A percentile compares a stretch with the other conserved stretches of the same genome.
phyloP scores from a whole-genome alignment of 2,888 invertebrate genomes.

The Clanis bilineata region DNA sequence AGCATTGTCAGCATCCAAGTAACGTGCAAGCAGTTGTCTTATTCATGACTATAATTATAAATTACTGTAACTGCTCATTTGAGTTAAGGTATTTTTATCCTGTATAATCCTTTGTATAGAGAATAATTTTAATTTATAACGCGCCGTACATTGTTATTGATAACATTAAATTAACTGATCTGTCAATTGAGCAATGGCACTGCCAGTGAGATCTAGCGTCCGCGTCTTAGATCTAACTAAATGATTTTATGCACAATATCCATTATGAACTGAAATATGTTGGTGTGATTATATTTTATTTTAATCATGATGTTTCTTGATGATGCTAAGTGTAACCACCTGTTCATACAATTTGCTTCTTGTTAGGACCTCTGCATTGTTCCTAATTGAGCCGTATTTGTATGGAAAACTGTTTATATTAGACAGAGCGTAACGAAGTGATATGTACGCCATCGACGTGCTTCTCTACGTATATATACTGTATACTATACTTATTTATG shows the following conservation, averaged over 20 bases:
- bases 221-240: neutral
- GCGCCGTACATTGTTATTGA: slow-evolving; percentile 31
- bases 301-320: neutral
- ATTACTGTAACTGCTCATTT: neutral
- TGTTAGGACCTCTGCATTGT: neutral
- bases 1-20: neutral
- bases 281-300: slow-evolving; percentile 21
- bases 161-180: neutral
- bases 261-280: slow-evolving; percentile 51
- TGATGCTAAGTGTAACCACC: neutral
- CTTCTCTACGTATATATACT: slow-evolving; percentile 7
- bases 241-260: slow-evolving; percentile 53
- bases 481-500: neutral
- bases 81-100: slow-evolving; percentile 47
- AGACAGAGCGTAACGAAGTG: neutral
- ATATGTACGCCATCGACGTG: neutral
- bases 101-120: slow-evolving; percentile 48
- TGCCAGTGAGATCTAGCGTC: neutral
- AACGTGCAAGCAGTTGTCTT: slow-evolving; percentile 25
- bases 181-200: neutral
- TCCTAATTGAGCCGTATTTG: neutral
- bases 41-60: neutral
- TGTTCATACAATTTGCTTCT: neutral
- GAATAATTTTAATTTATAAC: slow-evolving; percentile 40
- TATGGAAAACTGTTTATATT: neutral